Conservation (phyloP, 2,113 vertebrate species). For the Megalops atlanticus region DNA sequence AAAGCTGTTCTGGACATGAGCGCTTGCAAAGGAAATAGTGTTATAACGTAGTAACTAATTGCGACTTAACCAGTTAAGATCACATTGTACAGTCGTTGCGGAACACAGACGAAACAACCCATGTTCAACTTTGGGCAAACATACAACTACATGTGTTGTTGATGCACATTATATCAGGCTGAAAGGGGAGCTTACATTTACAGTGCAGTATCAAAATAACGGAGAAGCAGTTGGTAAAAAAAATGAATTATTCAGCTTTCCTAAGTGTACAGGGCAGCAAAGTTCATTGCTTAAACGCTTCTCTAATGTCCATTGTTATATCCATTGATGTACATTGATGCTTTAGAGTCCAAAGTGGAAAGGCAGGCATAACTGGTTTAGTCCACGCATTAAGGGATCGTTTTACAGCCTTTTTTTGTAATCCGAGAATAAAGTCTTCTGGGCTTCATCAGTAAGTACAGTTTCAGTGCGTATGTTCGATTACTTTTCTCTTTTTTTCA, state of each 20-base stretch:
- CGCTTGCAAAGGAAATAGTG: too few relatives aligned
- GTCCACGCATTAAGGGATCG: slow-evolving; percentile 77
- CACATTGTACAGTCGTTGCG: too few relatives aligned
- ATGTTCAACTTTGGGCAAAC: too few relatives aligned
- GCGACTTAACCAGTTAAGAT: too few relatives aligned
- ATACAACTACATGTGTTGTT: not conserved
- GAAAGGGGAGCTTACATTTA: not conserved
- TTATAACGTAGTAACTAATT: too few relatives aligned
- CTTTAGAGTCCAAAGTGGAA: slow-evolving; percentile 60
- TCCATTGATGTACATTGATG: slow-evolving; percentile 54
- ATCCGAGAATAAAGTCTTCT: slow-evolving; percentile 81
- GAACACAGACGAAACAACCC: too few relatives aligned
- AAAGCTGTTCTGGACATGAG: too few relatives aligned
- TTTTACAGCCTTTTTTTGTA: slow-evolving; percentile 87
- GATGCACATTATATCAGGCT: not conserved
- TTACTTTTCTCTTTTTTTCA: slow-evolving; percentile 54
- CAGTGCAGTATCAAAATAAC: not conserved
- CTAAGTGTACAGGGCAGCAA: slow-evolving; percentile 24
- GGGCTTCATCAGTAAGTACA: slow-evolving; percentile 75
- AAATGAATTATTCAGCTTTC: slow-evolving; percentile 25
- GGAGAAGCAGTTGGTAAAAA: slow-evolving; percentile 20
- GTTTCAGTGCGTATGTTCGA: slow-evolving; percentile 51
- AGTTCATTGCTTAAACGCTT: not conserved
- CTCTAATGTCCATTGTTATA: slow-evolving; percentile 55
- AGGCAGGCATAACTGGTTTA: slow-evolving; percentile 72